A percentile compares a stretch with the other conserved stretches of the same genome.
phyloP scores from a whole-genome alignment of 2,888 invertebrate genomes.

The Acrobasis repandana region DNA sequence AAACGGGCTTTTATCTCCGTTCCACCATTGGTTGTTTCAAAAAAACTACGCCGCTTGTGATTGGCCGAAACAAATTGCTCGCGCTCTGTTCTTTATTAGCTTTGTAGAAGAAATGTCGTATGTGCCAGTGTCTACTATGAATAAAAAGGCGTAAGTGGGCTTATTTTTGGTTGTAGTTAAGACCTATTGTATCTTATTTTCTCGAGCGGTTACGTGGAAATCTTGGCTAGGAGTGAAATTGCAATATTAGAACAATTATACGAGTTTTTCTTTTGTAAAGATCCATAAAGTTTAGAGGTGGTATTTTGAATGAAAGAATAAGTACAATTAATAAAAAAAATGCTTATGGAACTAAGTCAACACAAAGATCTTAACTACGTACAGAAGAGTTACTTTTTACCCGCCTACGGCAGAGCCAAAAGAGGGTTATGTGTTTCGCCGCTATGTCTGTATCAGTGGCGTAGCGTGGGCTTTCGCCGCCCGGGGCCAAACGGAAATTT shows the following conservation, averaged over 20 bases:
- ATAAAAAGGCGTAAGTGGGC: constrained; percentile 46
- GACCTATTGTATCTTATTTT: constrained; percentile 37
- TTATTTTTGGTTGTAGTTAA: constrained; percentile 29
- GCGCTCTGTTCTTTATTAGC: constrained; percentile 69
- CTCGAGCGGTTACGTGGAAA: constrained; percentile 35
- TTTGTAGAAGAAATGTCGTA: constrained; percentile 63
- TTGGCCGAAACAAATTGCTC: constrained; percentile 83
- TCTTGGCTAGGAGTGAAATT: constrained; percentile 49
- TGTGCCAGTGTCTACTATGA: constrained; percentile 38
- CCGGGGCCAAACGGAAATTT: too few relatives aligned
- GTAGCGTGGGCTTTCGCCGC: too few relatives aligned
- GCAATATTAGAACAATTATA: constrained; percentile 67
- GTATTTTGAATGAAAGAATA: constrained; percentile 24
- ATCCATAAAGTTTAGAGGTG: constrained; percentile 37
- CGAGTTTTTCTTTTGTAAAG: constrained; percentile 52
- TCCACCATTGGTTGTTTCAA: constrained; percentile 78
- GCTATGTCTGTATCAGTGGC: too few relatives aligned
- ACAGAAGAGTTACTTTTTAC: too few relatives aligned
- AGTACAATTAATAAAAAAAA: not conserved
- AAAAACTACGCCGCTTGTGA: constrained; percentile 74
- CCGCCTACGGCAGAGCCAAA: too few relatives aligned
- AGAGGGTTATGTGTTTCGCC: too few relatives aligned
- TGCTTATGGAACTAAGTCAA: not conserved
- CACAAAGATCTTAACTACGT: too few relatives aligned
- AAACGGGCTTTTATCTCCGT: constrained; percentile 73